Evolutionary conservation across 2,888 invertebrate species (phyloP), one percentile per base, ranked within the genome.

Genomic region (Tethea ocularis): DNA sequence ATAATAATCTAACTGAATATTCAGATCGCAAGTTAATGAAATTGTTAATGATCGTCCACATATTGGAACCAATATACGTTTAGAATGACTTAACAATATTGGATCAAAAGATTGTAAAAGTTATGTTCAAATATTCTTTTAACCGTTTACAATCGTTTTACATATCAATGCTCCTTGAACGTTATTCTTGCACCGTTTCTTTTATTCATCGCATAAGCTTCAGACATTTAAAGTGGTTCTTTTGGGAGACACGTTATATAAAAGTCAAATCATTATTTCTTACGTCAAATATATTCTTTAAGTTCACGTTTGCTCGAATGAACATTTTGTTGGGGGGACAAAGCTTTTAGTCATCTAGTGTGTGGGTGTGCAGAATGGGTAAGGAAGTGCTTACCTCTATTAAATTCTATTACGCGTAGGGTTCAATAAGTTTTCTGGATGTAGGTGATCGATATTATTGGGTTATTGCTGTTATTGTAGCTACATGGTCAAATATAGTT

Each of bases 221-320:
- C 20, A 26, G 26, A 26, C 24, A n/a, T 52, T 52, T 52, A 52
- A 26, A 54, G 33, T 33, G 33, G 13, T 36, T 33, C 54, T 54
- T 33, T 54, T 54, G 33, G 33, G 13, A n/a, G n/a, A 61, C 60
- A 61, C 61, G 60, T 57, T 59, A 62, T 72, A 66, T 59, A 68
- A 72, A 72, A 80, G 67, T 73, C 63, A 72, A 77, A 75, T 72
- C 68, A 76, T 72, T 68, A 69, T 56, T 55, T 61, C 62, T 64
- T 64, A 73, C 68, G 80, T 78, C 74, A 72, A 75, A 76, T 69
- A 73, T 73, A 71, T 77, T 75, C 68, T 59, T 61, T 61, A 63
- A 62, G 59, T 61, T 62, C 60, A 62, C 63, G 62, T 68, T 63
- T 69, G 71, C 66, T 68, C 69, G 69, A 72, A 51, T 72, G 74